These are phyloP conservation scores for Apogon talboti DNA, from an alignment of 2,797 vertebrate species.

Conservation along the genomic window DNA sequence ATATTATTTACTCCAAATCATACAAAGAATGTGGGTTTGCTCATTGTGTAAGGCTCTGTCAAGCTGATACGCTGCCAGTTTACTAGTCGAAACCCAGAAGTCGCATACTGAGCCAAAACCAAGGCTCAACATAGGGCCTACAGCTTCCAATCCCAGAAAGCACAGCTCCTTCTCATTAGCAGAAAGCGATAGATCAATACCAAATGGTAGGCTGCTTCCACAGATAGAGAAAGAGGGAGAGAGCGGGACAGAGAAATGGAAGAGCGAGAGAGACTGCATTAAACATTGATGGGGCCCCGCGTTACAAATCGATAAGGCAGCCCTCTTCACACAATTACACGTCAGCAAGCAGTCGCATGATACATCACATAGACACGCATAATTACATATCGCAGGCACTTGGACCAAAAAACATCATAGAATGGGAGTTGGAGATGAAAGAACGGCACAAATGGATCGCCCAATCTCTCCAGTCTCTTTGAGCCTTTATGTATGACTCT, in stretches of 20 bases:
- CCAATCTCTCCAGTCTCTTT: conserved; percentile 9
- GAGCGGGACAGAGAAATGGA: conserved; percentile 53
- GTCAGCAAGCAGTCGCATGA: conserved; percentile 74
- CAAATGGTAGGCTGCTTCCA: conserved; percentile 78
- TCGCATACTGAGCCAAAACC: conserved; percentile 31
- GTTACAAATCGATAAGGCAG: conserved; percentile 79
- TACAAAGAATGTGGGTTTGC: conserved; percentile 17
- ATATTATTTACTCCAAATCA: conserved; percentile 48
- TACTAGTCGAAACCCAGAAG: conserved; percentile 45
- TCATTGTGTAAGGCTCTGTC: conserved; percentile 29
- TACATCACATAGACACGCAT: conserved; percentile 61
- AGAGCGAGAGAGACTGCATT: conserved; percentile 79
- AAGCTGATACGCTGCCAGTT: conserved; percentile 12
- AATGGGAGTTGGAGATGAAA: conserved; percentile 15
- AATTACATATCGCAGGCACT: conserved; percentile 52
- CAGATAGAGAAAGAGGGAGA: conserved; percentile 50
- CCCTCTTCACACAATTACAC: conserved; percentile 85
- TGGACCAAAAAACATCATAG: conserved; percentile 17
- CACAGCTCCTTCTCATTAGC: conserved; percentile 76
- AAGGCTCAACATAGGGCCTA: conserved; percentile 23
- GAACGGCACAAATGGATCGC: conserved; percentile 3
- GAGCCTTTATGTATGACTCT: conserved; percentile 22
- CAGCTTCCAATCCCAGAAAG: conserved; percentile 50
- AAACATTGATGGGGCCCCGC: conserved; percentile 84
- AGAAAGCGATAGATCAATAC: conserved; percentile 79